Evolutionary conservation across 2,888 invertebrate species (phyloP).

Genomic region (Lithosia quadra): DNA sequence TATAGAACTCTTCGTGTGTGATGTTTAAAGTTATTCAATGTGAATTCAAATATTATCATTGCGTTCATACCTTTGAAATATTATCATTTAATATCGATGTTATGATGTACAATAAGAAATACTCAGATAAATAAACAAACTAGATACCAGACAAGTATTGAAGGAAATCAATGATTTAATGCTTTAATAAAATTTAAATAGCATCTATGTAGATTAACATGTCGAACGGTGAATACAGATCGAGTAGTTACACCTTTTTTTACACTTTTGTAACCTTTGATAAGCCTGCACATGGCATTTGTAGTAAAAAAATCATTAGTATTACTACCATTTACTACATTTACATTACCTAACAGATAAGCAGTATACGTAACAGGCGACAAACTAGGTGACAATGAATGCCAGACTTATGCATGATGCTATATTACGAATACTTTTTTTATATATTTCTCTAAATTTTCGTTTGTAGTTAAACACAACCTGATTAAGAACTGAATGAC

Average conservation of each 20-base stretch:
- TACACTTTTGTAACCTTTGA: constrained; percentile 28
- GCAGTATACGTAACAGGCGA: constrained; percentile 22
- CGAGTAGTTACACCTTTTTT: not conserved
- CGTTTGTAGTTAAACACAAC: not conserved
- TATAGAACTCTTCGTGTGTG: constrained; percentile 12
- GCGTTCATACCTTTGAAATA: not conserved
- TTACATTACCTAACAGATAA: constrained; percentile 30
- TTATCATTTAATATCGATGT: not conserved
- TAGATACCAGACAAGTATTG: no score
- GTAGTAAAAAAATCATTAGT: constrained; percentile 28
- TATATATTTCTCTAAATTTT: not conserved
- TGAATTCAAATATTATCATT: not conserved
- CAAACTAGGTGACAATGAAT: constrained; percentile 9
- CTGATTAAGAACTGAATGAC: not conserved
- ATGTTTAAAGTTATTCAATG: constrained; percentile 11
- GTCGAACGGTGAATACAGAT: not conserved
- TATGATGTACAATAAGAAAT: not conserved
- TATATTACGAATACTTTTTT: not conserved
- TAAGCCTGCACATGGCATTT: constrained; percentile 18
- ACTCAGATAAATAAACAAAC: no score
- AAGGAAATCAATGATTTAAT: not conserved
- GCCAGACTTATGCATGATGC: not conserved
- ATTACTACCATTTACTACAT: constrained; percentile 15
- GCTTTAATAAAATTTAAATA: not conserved
- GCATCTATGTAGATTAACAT: not conserved